Base-by-base conservation (phyloP, 2,888 invertebrate genomes). In the Copidosoma aretas region DNA sequence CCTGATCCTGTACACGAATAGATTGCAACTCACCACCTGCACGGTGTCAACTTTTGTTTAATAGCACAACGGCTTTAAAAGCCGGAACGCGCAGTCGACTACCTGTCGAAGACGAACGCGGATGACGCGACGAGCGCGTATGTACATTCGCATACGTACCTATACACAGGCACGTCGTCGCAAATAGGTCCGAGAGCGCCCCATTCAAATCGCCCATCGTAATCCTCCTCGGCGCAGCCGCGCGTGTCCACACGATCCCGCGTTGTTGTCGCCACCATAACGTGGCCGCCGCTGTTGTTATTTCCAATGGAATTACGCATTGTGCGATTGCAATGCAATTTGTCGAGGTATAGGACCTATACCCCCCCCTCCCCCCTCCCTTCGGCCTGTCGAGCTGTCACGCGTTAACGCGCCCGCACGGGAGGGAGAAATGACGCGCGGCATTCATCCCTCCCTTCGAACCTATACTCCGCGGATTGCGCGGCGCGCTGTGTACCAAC, bases 231-330 rank as follows among this genome's bases (percentile, higher is more conserved):
- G 46, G 54, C 0, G 39, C 62, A 22, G 59, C 22, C 15, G 59
- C 10, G 46, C 15, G 43, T 19, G n/a, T 24, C 25, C 15, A 56
- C 25, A 15, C 25, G 54, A 14, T 1, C 22, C 14, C 24, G 61
- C 41, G 49, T 19, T 39, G 70, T 64, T 64, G 67, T 61, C 67
- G 60, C 22, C 56, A 25, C 39, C n/a, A 5, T 32, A 10, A 24
- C 49, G 60, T 19, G 21, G n/a, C n/a, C 54, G 63, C 63, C 52
- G 62, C 59, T 61, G 59, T 71, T 71, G 66, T 71, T 71, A 68
- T 71, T 71, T 65, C 71, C 71, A 63, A 71, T 71, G 71, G 71
- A 68, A 71, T 71, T 66, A 71, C 46, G 54, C 41, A 68, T 68
- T 68, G 65, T 66, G 68, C 63, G 71, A 71, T 60, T 71, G 59